Evolutionary conservation across 1,140 invertebrate genomes (phyloP), one percentile per base, ranked within the genome.

Genomic region (Thaumatotibia leucotreta): DNA sequence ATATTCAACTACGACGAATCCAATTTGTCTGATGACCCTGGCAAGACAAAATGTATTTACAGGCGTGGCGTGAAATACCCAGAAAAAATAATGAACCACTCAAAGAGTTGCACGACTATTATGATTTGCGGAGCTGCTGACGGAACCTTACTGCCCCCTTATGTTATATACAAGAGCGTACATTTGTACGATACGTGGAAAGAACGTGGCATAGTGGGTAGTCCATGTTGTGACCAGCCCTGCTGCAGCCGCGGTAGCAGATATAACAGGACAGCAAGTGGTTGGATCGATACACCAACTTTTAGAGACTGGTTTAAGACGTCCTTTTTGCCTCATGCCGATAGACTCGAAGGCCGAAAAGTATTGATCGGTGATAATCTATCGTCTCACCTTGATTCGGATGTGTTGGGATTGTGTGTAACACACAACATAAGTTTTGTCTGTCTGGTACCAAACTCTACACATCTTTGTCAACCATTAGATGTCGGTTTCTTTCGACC

Each of bases 241-340:
- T 64, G 66, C 52, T 64, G 49, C 23, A 4, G 22, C 3, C 27
- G 17, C 61, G 49, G 69, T 31, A 50, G 74, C 23, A 33, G 67
- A n/a, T 83, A 73, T 66, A 81, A 81, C 65, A 29, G 73, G 8
- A 72, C 72, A 8, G 64, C 64, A 61, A 67, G 50, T 69, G 84
- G 86, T 4, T 87, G 85, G 82, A 82, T 91, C 72, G 87, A 91
- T 63, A 23, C 23, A 27, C 22, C 35, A 27, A 68, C 35, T 39
- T 88, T 91, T 73, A 50, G 68, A 67, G 79, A 87, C 63, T 86
- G 77, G n/a, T n/a, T n/a, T n/a, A n/a, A n/a, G n/a, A n/a, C n/a
- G n/a, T n/a, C n/a, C n/a, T n/a, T n/a, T n/a, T n/a, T n/a, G n/a
- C n/a, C n/a, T n/a, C n/a, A n/a, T n/a, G n/a, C n/a, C n/a, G n/a